Evolutionary conservation across 2,888 invertebrate species (phyloP).

Genomic region (Horisme vitalbata): DNA sequence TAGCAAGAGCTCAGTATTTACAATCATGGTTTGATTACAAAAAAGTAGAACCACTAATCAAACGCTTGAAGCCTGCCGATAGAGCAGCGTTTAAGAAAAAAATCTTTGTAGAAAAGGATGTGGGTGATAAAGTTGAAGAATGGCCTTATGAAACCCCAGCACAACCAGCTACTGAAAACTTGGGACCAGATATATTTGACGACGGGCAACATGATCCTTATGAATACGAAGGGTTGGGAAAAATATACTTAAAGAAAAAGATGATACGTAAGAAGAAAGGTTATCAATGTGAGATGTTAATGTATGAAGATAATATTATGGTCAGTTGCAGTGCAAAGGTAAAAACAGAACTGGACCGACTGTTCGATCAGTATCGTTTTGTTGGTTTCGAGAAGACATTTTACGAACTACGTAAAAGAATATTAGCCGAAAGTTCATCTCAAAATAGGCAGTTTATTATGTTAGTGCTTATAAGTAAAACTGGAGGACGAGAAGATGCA

Average conservation of each 20-base stretch:
- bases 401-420: slow-evolving; percentile 48
- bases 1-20: slow-evolving; percentile 37
- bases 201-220: slow-evolving; percentile 21
- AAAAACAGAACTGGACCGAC: slow-evolving; percentile 41
- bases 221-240: slow-evolving; percentile 12
- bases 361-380: slow-evolving; percentile 60
- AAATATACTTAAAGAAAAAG: neutral
- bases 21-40: slow-evolving; percentile 34
- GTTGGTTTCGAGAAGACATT: slow-evolving; percentile 51
- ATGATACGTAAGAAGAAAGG: slow-evolving; percentile 1
- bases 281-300: neutral
- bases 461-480: slow-evolving; percentile 65
- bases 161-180: slow-evolving; percentile 12
- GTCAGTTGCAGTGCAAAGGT: neutral
- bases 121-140: slow-evolving; percentile 29
- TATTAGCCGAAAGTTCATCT: slow-evolving; percentile 45
- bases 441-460: slow-evolving; percentile 60
- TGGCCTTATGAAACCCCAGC: slow-evolving; percentile 44
- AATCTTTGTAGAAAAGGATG: slow-evolving; percentile 42
- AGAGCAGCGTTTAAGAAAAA: slow-evolving; percentile 36
- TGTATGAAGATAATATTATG: neutral
- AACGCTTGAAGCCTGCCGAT: slow-evolving; percentile 34
- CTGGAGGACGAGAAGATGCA: slow-evolving; percentile 49
- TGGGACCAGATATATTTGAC: slow-evolving; percentile 28
- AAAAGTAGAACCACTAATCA: slow-evolving; percentile 38